Evolutionary conservation across 1,140 invertebrate species (phyloP).

Genomic region (Drosophila asahinai): DNA sequence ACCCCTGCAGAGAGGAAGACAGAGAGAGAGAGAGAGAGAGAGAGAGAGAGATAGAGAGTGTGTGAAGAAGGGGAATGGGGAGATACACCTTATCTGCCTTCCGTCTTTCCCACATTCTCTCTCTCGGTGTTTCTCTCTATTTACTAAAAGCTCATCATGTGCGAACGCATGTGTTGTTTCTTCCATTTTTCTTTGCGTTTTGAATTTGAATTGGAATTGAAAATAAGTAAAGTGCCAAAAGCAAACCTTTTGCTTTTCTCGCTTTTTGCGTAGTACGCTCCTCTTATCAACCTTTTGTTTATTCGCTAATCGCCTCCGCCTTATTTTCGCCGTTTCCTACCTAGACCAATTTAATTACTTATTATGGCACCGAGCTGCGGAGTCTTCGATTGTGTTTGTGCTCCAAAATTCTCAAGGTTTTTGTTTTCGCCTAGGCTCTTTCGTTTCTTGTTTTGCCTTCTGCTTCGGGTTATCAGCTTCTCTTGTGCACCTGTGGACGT

Average conservation of each 20-base stretch:
- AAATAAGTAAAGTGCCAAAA: constrained; percentile 35
- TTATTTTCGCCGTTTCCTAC: constrained; percentile 40
- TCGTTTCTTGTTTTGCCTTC: constrained; percentile 68
- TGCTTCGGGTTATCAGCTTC: constrained; percentile 28
- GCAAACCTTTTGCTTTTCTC: constrained; percentile 43
- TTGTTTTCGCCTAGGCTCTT: constrained; percentile 20
- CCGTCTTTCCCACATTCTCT: constrained; percentile 17
- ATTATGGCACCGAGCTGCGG: constrained; percentile 41
- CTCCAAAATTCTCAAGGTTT: constrained; percentile 52
- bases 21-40: neutral
- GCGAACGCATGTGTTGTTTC: constrained; percentile 54
- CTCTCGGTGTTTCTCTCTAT: constrained; percentile 17
- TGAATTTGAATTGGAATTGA: constrained; percentile 44
- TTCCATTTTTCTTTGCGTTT: constrained; percentile 26
- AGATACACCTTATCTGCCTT: constrained; percentile 15
- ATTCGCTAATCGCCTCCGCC: constrained; percentile 39
- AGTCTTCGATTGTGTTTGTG: constrained; percentile 28
- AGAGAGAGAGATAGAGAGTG: neutral
- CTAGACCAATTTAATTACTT: constrained; percentile 53
- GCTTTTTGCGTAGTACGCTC: constrained; percentile 31
- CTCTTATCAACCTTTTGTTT: constrained; percentile 45
- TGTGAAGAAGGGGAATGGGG: constrained; percentile 9
- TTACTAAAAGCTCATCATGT: constrained; percentile 38
- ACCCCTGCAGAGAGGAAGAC: constrained; percentile 29
- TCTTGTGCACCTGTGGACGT: constrained; percentile 13